Evolutionary conservation across 2,888 invertebrate genomes (phyloP), one percentile per base, ranked within the genome.

Genomic region (Megalurothrips usitatus): DNA sequence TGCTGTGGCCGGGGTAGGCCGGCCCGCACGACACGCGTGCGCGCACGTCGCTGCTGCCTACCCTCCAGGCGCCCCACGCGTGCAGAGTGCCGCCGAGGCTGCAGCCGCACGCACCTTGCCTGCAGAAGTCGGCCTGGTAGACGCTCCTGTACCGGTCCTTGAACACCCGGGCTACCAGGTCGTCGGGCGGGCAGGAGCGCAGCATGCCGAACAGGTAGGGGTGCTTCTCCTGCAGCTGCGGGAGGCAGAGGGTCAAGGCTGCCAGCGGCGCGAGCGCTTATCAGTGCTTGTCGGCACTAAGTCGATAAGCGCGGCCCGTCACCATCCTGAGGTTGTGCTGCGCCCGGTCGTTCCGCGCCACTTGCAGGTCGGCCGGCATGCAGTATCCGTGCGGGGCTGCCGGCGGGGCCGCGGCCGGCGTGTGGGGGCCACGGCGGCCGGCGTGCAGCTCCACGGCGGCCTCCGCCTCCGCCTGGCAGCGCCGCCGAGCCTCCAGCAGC

Each of bases 291-390:
- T n/a, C 49, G 63, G 6, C 19, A 63, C 63, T 19, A 11, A 9
- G 10, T 49, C 49, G 52, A 12, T 58, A n/a, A 17, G n/a, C 14
- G 17, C 68, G 1, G 10, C 23, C 68, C 68, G 34, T 75, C 12
- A 75, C 68, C 68, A 75, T 75, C 68, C 26, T 75, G 68, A 75
- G 68, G 68, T 75, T 75, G 23, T 75, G 26, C 68, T 75, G 68
- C 68, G 26, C 23, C 23, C 68, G 68, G 68, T 75, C 68, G 68
- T 75, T 75, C 23, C 68, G 68, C 26, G 68, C 68, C 26, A 75
- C 68, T 75, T 75, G 68, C 23, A 75, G 68, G 23, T 75, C 68
- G 26, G 68, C 23, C 26, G 68, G 68, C 23, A 75, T 23, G 68
- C 68, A 75, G 68, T 75, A 75, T n/a, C 68, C 68, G 26, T 75